Conservation (phyloP, 2,797 vertebrate species). For the Scarus forsteni region DNA sequence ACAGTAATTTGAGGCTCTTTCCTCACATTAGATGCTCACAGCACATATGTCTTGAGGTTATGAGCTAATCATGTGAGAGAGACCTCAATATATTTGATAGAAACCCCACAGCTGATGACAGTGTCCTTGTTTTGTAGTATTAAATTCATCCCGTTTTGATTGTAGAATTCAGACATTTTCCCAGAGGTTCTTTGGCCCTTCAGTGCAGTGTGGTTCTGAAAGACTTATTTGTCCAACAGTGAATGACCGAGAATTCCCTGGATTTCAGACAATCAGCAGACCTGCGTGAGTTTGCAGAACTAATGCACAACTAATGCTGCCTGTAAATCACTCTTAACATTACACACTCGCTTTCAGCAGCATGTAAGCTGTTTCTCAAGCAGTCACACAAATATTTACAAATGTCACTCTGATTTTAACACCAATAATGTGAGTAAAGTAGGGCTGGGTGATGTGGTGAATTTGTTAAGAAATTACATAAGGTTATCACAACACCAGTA, state of each 20-base stretch:
- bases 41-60: too few relatives aligned
- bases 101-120: neutral
- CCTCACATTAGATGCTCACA: too few relatives aligned
- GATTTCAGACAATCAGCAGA: slow-evolving; percentile 34
- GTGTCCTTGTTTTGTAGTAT: neutral
- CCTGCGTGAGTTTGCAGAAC: slow-evolving; percentile 17
- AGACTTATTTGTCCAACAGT: slow-evolving; percentile 8
- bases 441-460: too few relatives aligned
- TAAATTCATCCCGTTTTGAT: neutral
- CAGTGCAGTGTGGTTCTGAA: neutral
- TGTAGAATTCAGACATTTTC: neutral
- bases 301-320: slow-evolving; percentile 23
- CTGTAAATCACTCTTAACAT: neutral
- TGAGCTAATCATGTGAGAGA: neutral
- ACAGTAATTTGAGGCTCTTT: too few relatives aligned
- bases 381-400: neutral
- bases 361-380: neutral
- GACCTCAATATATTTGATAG: neutral
- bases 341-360: neutral
- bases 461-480: too few relatives aligned
- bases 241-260: slow-evolving; percentile 14
- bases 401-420: neutral
- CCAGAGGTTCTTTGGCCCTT: neutral
- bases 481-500: too few relatives aligned
- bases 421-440: too few relatives aligned